Evolutionary conservation across 1,140 invertebrate species (phyloP), one percentile per base, ranked within the genome.

Genomic region (Atta texana): DNA sequence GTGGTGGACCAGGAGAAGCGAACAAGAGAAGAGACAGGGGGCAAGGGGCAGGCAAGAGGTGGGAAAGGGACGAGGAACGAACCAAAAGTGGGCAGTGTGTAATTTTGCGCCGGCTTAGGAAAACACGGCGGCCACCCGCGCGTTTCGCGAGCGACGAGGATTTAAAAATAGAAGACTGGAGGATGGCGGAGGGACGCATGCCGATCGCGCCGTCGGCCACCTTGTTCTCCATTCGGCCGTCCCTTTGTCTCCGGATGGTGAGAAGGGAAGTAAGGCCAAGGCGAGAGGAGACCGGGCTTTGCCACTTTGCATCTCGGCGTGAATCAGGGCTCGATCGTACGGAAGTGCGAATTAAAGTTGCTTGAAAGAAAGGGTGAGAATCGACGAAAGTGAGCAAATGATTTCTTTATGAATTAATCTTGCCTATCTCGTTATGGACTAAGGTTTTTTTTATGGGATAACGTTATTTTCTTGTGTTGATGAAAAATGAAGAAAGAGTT

Each of bases 61-160:
- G 81, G 77, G 81, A 59, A 61, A 82, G 71, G 57, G 51, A 51
- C 80, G 71, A 82, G 31, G 80, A 57, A 72, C 84, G 90, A 24
- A 90, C 91, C 91, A 88, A 92, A 89, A 94, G 82, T 91, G 93
- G 93, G 92, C 93, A 95, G 95, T 95, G 95, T 95, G 95, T 95
- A 95, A 95, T 95, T 95, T 95, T 95, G 94, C 95, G 94, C 94
- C 94, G 94, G 93, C 94, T 95, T 95, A 95, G 94, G 94, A 95
- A 95, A 95, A 95, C 94, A 95, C 94, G 94, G 89, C 92, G 94
- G 94, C 95, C 94, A 95, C 95, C 95, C 95, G 94, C 94, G 94
- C 94, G 93, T 94, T 94, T 95, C 93, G 92, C 92, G 92, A 94
- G 93, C 94, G 93, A 92, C 78, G 66, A 61, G 88, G 90, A 94